These are phyloP conservation scores for Rhodinocichla rosea DNA, from an alignment of 2,113 vertebrate species.

Conservation along the genomic window DNA sequence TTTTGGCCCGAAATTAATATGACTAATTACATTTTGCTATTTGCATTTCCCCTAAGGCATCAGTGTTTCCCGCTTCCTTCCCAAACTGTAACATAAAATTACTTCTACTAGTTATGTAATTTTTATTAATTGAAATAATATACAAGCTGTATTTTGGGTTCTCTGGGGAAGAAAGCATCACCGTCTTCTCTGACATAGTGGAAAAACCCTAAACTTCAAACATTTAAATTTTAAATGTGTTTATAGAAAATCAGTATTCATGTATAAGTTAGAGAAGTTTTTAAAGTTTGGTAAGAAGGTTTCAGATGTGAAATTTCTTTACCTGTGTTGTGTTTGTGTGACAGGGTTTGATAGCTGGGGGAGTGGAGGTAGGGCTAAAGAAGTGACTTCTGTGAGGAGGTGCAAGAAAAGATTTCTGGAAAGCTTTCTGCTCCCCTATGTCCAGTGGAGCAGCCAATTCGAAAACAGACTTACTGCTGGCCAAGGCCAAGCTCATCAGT, in stretches of 20 bases:
- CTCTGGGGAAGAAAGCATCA: background rate
- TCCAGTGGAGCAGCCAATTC: background rate
- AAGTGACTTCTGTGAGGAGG: background rate
- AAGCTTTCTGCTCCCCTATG: too few relatives aligned
- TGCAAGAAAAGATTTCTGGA: background rate
- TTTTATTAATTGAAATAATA: background rate
- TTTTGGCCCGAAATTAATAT: background rate
- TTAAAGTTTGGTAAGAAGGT: background rate
- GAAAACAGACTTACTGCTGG: rapidly evolving
- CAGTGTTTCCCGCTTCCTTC: background rate
- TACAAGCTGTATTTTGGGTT: background rate
- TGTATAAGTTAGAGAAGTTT: background rate
- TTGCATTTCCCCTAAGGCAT: background rate
- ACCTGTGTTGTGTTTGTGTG: background rate
- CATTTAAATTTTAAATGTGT: background rate
- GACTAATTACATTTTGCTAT: background rate
- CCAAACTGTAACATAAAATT: background rate
- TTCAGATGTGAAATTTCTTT: background rate
- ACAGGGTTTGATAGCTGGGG: background rate
- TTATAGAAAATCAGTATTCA: background rate
- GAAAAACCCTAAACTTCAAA: background rate
- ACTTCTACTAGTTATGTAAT: background rate
- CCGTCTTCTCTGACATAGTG: background rate
- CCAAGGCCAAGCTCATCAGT: background rate
- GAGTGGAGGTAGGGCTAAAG: background rate